Evolutionary conservation across 1,140 invertebrate species (phyloP).

Genomic region (Aphaenogaster ashmeadi): DNA sequence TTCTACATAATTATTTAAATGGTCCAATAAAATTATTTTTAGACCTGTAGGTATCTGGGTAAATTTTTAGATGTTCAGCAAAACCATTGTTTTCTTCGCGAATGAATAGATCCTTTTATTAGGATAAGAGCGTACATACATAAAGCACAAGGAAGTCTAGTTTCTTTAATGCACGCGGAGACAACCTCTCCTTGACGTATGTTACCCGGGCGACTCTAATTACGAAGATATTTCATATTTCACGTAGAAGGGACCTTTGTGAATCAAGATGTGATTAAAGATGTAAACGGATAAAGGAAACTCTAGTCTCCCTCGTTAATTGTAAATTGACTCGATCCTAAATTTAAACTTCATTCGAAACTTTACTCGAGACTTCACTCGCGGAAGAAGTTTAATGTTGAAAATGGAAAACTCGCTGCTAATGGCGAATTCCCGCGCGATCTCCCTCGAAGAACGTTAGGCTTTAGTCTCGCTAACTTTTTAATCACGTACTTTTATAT

Average conservation of each 20-base stretch:
- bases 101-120: not conserved
- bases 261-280: slow-evolving; percentile 17
- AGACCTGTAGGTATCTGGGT: too few relatives aligned
- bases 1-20: too few relatives aligned
- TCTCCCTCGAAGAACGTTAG: not conserved
- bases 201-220: not conserved
- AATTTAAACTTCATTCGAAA: slow-evolving; percentile 29
- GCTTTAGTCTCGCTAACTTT: not conserved
- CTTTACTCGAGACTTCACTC: slow-evolving; percentile 7
- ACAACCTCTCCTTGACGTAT: not conserved
- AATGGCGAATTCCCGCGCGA: slow-evolving; percentile 30
- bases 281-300: slow-evolving; percentile 36
- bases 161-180: not conserved
- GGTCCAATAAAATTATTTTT: too few relatives aligned
- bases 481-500: slow-evolving; percentile 30
- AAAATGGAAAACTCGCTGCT: slow-evolving; percentile 22
- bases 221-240: slow-evolving; percentile 31
- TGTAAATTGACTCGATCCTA: slow-evolving; percentile 16
- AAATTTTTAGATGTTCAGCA: too few relatives aligned
- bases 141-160: not conserved
- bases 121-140: not conserved
- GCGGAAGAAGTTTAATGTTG: slow-evolving; percentile 11
- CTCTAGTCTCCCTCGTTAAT: slow-evolving; percentile 37
- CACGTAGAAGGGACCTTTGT: slow-evolving; percentile 4
- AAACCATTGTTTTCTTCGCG: too few relatives aligned